Evolutionary conservation across 2,797 vertebrate species (phyloP).

Genomic region (Dromococcyx pavoninus): DNA sequence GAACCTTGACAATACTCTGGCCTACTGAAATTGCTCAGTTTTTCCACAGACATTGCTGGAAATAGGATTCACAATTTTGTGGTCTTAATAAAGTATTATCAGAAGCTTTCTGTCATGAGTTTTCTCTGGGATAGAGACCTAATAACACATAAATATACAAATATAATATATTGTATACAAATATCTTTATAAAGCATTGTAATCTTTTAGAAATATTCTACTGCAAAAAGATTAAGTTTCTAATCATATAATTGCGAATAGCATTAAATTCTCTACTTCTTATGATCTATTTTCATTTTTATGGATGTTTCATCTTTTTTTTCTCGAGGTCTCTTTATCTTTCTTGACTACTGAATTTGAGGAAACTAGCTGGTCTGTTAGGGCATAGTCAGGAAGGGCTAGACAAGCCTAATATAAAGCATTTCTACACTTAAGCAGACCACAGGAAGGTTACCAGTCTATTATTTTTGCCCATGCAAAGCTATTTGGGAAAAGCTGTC

Average conservation of each 20-base stretch:
- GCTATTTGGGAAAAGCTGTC: not conserved
- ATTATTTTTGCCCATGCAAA: not conserved
- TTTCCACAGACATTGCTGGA: not conserved
- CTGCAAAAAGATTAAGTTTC: not conserved
- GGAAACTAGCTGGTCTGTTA: not conserved
- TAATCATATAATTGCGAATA: not conserved
- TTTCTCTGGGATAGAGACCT: not conserved
- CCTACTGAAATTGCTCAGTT: not conserved
- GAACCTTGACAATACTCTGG: conserved; percentile 2
- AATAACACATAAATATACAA: not conserved
- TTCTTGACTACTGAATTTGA: not conserved
- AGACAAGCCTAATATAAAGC: not conserved
- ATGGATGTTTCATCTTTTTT: conserved; percentile 1
- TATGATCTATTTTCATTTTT: conserved; percentile 7
- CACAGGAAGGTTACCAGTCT: not conserved
- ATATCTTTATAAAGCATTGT: not conserved
- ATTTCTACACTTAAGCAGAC: not conserved
- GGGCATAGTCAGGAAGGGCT: not conserved
- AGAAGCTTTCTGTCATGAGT: not conserved
- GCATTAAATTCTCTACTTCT: not conserved
- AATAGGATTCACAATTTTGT: not conserved
- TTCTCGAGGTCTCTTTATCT: conserved; percentile 14
- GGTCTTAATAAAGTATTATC: not conserved
- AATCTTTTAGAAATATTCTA: not conserved
- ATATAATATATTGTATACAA: not conserved